Evolutionary conservation across 1,140 invertebrate species (phyloP).

Genomic region (Aphaenogaster rudis): DNA sequence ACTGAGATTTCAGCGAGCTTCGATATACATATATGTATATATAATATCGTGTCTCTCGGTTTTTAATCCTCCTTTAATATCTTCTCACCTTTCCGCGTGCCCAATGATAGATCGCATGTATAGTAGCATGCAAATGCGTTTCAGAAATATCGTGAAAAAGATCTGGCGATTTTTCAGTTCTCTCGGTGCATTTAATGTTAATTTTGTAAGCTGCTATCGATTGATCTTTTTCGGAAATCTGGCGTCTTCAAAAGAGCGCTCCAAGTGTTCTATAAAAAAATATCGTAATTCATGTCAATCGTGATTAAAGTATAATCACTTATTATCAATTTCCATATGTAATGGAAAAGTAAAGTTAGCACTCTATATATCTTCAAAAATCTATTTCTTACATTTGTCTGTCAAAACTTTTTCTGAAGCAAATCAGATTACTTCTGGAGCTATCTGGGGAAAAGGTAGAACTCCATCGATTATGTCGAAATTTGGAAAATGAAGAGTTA

Average conservation of each 20-base stretch:
- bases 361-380: background rate
- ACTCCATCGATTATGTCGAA: background rate
- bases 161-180: background rate
- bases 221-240: background rate
- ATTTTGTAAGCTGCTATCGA: conserved; percentile 11
- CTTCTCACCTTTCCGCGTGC: background rate
- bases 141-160: background rate
- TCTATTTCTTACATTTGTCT: conserved; percentile 12
- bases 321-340: background rate
- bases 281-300: background rate
- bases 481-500: conserved; percentile 5
- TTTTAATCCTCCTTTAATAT: conserved; percentile 28
- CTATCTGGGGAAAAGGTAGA: background rate
- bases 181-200: background rate
- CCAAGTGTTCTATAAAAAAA: background rate
- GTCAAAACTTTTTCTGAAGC: background rate
- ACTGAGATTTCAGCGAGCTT: conserved; percentile 35
- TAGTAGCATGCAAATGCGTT: background rate
- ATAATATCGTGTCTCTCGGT: conserved; percentile 7
- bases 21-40: background rate
- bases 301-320: background rate
- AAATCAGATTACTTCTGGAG: background rate
- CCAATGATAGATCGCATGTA: conserved; percentile 24
- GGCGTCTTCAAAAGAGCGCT: background rate
- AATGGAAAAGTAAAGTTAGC: background rate